Evolutionary conservation across 2,888 invertebrate species (phyloP).

Genomic region (Beris chalybata): DNA sequence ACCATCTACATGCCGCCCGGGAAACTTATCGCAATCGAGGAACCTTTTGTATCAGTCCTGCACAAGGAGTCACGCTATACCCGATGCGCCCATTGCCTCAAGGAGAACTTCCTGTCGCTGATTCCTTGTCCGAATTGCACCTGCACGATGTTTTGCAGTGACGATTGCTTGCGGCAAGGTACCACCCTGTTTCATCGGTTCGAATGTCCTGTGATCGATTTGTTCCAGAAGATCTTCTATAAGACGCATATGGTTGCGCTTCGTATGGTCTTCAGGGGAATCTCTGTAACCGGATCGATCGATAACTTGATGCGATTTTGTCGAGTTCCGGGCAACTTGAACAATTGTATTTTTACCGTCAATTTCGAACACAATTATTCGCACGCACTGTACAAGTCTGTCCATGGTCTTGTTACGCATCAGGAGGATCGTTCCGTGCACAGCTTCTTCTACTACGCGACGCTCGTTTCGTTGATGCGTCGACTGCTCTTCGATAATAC

Average conservation of each 20-base stretch:
- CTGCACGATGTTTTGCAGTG: constrained; percentile 36
- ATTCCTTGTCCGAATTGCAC: constrained; percentile 36
- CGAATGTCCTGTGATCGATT: constrained; percentile 68
- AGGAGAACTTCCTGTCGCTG: constrained; percentile 31
- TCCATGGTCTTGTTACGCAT: constrained; percentile 67
- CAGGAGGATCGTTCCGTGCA: constrained; percentile 60
- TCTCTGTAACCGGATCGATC: constrained; percentile 47
- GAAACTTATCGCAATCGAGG: constrained; percentile 71
- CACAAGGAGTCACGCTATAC: constrained; percentile 27
- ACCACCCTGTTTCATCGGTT: constrained; percentile 67
- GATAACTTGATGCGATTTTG: constrained; percentile 43
- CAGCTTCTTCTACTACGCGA: constrained; percentile 67
- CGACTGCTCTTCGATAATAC: constrained; percentile 61
- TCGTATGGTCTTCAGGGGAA: constrained; percentile 58
- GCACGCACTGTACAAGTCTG: constrained; percentile 53
- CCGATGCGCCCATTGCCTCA: constrained; percentile 34
- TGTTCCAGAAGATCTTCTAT: constrained; percentile 60
- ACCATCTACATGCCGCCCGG: constrained; percentile 65
- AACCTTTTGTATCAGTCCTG: constrained; percentile 63
- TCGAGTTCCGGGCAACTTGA: constrained; percentile 39
- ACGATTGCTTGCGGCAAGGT: constrained; percentile 53
- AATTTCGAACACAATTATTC: constrained; percentile 35
- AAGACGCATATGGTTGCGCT: constrained; percentile 66
- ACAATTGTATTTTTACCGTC: constrained; percentile 25
- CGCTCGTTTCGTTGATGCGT: constrained; percentile 63